A percentile compares a stretch with the other conserved stretches of the same genome.
phyloP scores from a whole-genome alignment of 2,888 invertebrate genomes.

The Endomychus coccineus region DNA sequence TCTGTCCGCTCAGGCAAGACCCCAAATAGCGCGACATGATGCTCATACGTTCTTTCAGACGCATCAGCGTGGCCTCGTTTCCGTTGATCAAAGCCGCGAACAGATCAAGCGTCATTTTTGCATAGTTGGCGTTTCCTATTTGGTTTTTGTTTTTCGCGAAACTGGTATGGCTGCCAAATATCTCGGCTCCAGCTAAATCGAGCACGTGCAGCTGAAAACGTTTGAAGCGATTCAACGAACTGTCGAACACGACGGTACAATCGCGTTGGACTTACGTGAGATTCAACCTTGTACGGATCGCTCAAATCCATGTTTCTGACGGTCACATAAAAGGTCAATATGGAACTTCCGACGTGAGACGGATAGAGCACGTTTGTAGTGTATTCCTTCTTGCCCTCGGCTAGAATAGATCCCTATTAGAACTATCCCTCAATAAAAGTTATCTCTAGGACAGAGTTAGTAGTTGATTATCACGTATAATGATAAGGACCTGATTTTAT shows the following conservation, averaged over 20 bases:
- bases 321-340: conserved; percentile 39
- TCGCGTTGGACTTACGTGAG: conserved; percentile 30
- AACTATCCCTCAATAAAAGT: conserved; percentile 4
- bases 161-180: conserved; percentile 31
- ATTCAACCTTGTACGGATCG: conserved; percentile 24
- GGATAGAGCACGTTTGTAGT: conserved; percentile 29
- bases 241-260: neutral
- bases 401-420: conserved; percentile 23
- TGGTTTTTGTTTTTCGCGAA: conserved; percentile 34
- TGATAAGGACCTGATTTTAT: neutral
- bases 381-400: conserved; percentile 38
- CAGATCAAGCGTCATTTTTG: conserved; percentile 41
- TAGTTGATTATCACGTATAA: too few species aligned
- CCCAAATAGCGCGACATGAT: conserved; percentile 40
- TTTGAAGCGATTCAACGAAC: neutral
- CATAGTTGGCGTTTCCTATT: conserved; percentile 40
- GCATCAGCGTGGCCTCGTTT: conserved; percentile 25
- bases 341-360: conserved; percentile 38
- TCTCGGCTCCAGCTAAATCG: conserved; percentile 43
- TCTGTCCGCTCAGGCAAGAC: conserved; percentile 33
- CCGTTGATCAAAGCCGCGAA: conserved; percentile 31
- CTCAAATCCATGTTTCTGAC: conserved; percentile 29
- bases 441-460: too few species aligned
- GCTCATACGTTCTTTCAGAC: conserved; percentile 32
- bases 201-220: conserved; percentile 41